Conservation (phyloP, 2,888 invertebrate species). For the Lithodes maja region DNA sequence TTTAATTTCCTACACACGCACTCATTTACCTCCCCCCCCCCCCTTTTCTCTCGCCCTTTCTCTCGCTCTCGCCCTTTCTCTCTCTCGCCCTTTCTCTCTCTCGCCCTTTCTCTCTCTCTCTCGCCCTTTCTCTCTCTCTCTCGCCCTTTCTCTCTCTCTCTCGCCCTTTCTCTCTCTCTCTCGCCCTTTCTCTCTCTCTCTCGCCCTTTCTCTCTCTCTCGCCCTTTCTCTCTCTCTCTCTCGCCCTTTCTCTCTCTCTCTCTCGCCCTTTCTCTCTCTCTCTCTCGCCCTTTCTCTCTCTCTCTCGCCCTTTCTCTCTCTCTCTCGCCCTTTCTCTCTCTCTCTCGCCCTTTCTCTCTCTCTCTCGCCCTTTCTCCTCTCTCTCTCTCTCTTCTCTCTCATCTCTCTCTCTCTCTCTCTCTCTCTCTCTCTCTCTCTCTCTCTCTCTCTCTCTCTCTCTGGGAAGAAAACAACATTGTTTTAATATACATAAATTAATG, state of each 20-base stretch:
- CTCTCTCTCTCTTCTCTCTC: not conserved
- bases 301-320: not conserved
- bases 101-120: not conserved
- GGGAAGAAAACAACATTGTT: no score
- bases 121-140: not conserved
- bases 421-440: not conserved
- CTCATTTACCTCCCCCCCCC: not conserved
- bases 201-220: not conserved
- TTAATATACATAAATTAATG: no score
- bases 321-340: not conserved
- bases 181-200: not conserved
- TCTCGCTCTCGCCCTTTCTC: not conserved
- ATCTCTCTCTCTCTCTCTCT: not conserved
- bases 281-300: not conserved
- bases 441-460: no score
- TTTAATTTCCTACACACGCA: not conserved
- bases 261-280: not conserved
- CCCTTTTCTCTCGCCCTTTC: not conserved
- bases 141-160: not conserved
- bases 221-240: not conserved
- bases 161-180: not conserved
- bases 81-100: not conserved
- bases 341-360: not conserved
- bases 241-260: no score
- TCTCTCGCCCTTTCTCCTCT: not conserved